A percentile compares a stretch with the other conserved stretches of the same genome.
Conservation (phyloP, 2,888 invertebrate genomes). For the Drosophila helvetica region DNA sequence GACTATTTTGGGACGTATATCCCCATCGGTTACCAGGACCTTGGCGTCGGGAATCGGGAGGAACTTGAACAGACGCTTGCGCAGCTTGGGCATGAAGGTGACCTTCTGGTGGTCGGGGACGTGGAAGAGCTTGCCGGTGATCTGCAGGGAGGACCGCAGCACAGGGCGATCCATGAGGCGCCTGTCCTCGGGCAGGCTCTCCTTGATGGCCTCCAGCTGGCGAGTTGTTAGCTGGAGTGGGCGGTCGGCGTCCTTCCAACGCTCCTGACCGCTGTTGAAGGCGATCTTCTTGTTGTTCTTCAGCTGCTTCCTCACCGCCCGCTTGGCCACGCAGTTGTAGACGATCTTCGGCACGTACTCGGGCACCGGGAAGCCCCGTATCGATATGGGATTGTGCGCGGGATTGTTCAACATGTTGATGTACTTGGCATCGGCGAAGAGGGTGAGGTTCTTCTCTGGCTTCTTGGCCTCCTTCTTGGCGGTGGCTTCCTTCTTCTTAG, state of each 20-base stretch:
- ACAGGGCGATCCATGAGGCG: constrained; percentile 68
- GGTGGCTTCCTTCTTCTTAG: background rate
- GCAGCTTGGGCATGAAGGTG: constrained; percentile 62
- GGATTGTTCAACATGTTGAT: constrained; percentile 76
- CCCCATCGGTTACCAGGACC: constrained; percentile 71
- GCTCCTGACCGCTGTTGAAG: constrained; percentile 79
- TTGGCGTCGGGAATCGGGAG: constrained; percentile 75
- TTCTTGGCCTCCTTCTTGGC: constrained; percentile 50
- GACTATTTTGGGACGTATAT: constrained; percentile 59
- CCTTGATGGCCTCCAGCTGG: constrained; percentile 63
- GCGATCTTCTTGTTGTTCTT: constrained; percentile 81
- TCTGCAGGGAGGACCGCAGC: constrained; percentile 30
- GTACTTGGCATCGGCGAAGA: constrained; percentile 76
- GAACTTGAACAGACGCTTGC: constrained; percentile 79
- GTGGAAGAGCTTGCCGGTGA: constrained; percentile 56
- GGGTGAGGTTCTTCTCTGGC: constrained; percentile 50
- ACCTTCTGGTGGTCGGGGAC: constrained; percentile 68
- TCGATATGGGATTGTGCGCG: constrained; percentile 44
- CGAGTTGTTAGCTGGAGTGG: constrained; percentile 52
- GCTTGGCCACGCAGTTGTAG: constrained; percentile 77
- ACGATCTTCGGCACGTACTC: constrained; percentile 52
- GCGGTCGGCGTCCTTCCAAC: constrained; percentile 70
- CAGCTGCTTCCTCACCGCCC: constrained; percentile 69
- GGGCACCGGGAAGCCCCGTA: constrained; percentile 35
- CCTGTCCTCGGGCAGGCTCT: constrained; percentile 60